Evolutionary conservation across 64 coral and sea anemone genomes (phyloP), one percentile per base, ranked within the genome.

Genomic region (Actinia tenebrosa): DNA sequence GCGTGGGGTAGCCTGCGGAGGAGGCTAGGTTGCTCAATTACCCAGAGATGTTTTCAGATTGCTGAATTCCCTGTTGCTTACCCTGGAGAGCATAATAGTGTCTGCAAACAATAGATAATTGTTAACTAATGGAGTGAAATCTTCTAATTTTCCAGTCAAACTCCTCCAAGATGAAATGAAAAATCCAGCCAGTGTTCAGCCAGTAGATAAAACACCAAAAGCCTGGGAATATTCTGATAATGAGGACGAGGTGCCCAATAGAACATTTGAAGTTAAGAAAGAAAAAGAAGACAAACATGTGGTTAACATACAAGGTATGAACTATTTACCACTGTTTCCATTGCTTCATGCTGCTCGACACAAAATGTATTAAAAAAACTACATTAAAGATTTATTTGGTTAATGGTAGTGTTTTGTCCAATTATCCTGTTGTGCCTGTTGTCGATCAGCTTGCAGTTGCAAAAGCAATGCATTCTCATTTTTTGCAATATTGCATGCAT

Each of bases 181-280:
- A 25, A 85, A 85, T 58, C 83, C 83, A 64, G 83, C 50, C 16
- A 64, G 52, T 61, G 44, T 64, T 5, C 83, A 85, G 50, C 15
- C 19, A 37, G 54, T 15, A 61, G 18, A 59, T 19, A 85, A 27
- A 18, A 9, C 53, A 43, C 83, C 56, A 81, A 59, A 64, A 43
- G 44, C 83, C 11, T 85, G 83, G 83, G 83, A 85, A 25, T 85
- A 59, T 64, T 85, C 83, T 43, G 83, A 85, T 59, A 85, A 85
- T 45, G 83, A 85, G 45, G 83, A 85, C 62, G 83, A 85, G 53
- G 45, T 7, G 42, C 14, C 16, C 27, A 60, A 85, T 8, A 23
- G 53, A 27, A 54, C 16, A 54, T 43, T 83, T 52, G 54, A 53
- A 58, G 80, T 44, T 26, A 15, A 45, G 6, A 85, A 85, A 18